phyloP scores from a whole-genome alignment of 2,888 invertebrate species.

The Periphyllus acericola region DNA sequence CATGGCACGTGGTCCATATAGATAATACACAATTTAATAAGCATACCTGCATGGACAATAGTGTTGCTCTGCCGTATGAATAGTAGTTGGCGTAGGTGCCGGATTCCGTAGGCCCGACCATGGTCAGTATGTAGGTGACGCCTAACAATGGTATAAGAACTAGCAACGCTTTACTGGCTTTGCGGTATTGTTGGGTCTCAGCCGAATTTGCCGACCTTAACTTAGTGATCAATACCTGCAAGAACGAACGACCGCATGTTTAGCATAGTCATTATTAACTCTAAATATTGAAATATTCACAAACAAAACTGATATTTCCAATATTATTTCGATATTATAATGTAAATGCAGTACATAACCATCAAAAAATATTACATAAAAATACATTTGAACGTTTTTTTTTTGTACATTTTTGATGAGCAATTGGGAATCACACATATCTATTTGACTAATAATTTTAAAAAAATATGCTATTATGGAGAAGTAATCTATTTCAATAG shows the following conservation, averaged over 20 bases:
- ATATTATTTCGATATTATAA: too few species aligned
- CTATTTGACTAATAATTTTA: too few species aligned
- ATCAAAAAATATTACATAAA: too few species aligned
- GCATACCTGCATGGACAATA: constrained; percentile 89
- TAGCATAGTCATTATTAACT: too few species aligned
- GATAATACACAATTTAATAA: constrained; percentile 64
- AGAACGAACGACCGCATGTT: background rate
- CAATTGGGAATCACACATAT: too few species aligned
- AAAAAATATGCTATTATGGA: too few species aligned
- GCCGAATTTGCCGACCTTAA: constrained; percentile 88
- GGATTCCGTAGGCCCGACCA: constrained; percentile 80
- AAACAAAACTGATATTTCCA: too few species aligned
- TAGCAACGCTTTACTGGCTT: constrained; percentile 89
- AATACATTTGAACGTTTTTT: too few species aligned
- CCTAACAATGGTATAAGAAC: constrained; percentile 94
- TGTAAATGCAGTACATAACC: too few species aligned
- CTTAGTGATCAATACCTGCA: constrained; percentile 90
- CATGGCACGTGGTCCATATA: background rate
- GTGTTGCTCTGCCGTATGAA: constrained; percentile 80
- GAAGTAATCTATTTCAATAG: too few species aligned
- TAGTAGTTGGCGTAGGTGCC: constrained; percentile 80
- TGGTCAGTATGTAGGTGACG: constrained; percentile 87
- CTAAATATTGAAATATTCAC: too few species aligned
- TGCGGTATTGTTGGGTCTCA: constrained; percentile 90
- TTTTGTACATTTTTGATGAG: too few species aligned